Percentiles rank a stretch among this genome's conserved stretches.
These are phyloP conservation scores for Tenthredo amoena DNA, from an alignment of 2,888 invertebrate species.

Conservation along the genomic window DNA sequence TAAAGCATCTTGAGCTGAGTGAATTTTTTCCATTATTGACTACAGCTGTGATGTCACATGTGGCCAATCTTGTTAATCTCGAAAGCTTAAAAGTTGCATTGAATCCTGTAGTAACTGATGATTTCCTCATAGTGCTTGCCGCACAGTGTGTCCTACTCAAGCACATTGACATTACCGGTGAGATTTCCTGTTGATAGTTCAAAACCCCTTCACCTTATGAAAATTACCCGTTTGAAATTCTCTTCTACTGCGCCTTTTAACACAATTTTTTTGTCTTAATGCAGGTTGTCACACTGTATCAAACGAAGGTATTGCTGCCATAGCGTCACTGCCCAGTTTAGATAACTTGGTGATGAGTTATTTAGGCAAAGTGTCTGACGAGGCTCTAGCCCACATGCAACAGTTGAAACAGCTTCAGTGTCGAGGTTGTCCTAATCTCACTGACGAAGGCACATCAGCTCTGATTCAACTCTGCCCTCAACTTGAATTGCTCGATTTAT, in stretches of 20 bases:
- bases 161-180: conserved; percentile 68
- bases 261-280: conserved; percentile 21
- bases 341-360: conserved; percentile 68
- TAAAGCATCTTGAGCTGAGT: conserved; percentile 65
- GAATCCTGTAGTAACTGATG: conserved; percentile 80
- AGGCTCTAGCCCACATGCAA: conserved; percentile 63
- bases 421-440: conserved; percentile 63
- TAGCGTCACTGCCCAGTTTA: conserved; percentile 67
- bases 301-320: conserved; percentile 64
- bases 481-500: conserved; percentile 70
- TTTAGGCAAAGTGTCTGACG: conserved; percentile 63
- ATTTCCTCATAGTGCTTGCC: conserved; percentile 79
- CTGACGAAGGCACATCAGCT: conserved; percentile 63
- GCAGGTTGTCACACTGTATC: conserved; percentile 65
- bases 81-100: conserved; percentile 78
- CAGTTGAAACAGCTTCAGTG: conserved; percentile 70
- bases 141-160: conserved; percentile 65
- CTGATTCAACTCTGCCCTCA: conserved; percentile 65
- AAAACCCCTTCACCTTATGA: neutral
- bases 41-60: conserved; percentile 70
- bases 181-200: conserved; percentile 24
- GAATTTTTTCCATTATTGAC: conserved; percentile 73
- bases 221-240: neutral
- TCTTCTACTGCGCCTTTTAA: neutral
- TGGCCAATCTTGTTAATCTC: conserved; percentile 78